Evolutionary conservation across 2,113 vertebrate genomes (phyloP), one percentile per base, ranked within the genome.

Genomic region (Pelmatolapia mariae): DNA sequence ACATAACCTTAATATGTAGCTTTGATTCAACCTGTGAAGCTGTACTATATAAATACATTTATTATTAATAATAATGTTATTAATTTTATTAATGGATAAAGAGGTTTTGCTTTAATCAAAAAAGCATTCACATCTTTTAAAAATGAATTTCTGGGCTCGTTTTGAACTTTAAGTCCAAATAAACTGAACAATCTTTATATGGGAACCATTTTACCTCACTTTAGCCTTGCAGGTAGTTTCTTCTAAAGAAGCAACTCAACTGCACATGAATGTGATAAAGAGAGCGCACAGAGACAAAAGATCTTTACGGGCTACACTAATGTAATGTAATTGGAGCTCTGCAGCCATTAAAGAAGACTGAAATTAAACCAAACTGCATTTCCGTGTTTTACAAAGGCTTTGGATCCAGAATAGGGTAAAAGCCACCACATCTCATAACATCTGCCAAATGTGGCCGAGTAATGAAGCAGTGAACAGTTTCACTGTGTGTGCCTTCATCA

Each of bases 321-420:
- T n/a, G 61, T 66, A 0, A 0, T 38, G 3, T 36, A 4, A 0
- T 22, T 7, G 33, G 33, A 38, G 63, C 33, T 22, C n/a, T 7
- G 11, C n/a, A 15, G n/a, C 36, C 66, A 71, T n/a, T 0, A 24
- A 36, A 71, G 36, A 43, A 4, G 66, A 10, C 36, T 24, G n/a
- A 71, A 10, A 43, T 2, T 13, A 15, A 71, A 68, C 19, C 29
- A 36, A 66, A 66, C 8, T 6, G 5, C 33, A 71, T 71, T 40
- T 68, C 19, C 0, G 3, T 63, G 31, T 0, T 66, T 38, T 68
- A 38, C 33, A 8, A 66, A 68, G 11, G 18, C 66, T 40, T 43
- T 8, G 36, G 66, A 71, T 43, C n/a, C 36, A 71, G 12, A 71
- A 43, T 43, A 43, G 36, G 38, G 40, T 43, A 3, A 43, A 43